Percentiles rank a stretch among this genome's conserved stretches.
Conservation (phyloP, 2,888 invertebrate species). For the Drosophila dives region DNA sequence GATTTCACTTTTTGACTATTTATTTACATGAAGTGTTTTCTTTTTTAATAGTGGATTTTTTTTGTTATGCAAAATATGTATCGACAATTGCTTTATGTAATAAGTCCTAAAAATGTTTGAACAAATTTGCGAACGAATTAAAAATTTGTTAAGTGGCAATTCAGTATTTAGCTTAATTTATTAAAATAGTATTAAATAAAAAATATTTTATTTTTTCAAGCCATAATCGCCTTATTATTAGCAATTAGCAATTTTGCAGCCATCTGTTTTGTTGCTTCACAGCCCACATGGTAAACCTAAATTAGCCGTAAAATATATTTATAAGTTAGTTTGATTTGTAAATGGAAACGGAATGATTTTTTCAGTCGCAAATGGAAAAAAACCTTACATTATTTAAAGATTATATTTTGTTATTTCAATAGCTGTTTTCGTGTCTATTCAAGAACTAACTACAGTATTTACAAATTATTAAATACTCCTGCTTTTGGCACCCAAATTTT, state of each 20-base stretch:
- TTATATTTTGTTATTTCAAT: not conserved
- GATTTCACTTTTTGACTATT: not conserved
- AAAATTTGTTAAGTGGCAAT: not conserved
- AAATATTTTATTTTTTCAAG: not conserved
- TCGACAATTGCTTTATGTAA: not conserved
- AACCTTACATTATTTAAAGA: not conserved
- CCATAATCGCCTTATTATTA: not conserved
- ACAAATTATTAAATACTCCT: not conserved
- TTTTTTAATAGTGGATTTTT: not conserved
- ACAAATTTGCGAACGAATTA: not conserved
- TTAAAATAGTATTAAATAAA: not conserved
- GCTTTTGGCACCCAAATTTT: not conserved
- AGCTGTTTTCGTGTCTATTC: not conserved
- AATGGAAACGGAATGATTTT: not conserved
- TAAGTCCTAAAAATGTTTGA: not conserved
- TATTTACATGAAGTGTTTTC: not conserved
- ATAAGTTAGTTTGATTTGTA: not conserved
- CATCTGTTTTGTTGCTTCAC: not conserved
- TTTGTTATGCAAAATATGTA: not conserved
- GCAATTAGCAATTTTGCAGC: not conserved
- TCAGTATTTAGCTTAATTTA: not conserved
- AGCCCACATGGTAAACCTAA: not conserved
- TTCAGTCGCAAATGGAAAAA: not conserved
- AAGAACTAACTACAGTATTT: not conserved
- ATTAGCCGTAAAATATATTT: not conserved